Base-by-base conservation (phyloP, 2,113 vertebrate species). In the Datnioides undecimradiatus region DNA sequence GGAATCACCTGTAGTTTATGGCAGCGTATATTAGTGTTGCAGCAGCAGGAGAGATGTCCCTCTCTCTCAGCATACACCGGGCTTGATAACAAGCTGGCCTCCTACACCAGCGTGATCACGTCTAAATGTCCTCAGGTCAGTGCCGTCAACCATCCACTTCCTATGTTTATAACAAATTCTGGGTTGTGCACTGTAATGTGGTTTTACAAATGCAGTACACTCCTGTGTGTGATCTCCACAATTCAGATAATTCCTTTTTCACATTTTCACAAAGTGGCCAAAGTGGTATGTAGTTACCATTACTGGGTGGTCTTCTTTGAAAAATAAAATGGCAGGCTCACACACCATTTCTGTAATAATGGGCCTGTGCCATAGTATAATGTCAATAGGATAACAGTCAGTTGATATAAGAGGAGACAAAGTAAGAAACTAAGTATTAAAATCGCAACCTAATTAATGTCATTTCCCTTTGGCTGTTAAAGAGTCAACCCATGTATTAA, bases 241-340 rank as follows among this genome's bases (percentile, higher is more conserved):
- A 75, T 86, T 76, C 79, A 71, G 69, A 81, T 91, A 84, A 89
- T 91, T 85, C 52, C 79, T 76, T 85, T 85, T 86, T 36, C 88
- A 91, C 81, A 83, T 92, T 91, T 91, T 83, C 73, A 45, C 82
- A 84, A 91, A 93, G 87, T 90, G 84, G 65, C 85, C 64, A 83
- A 90, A 92, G 84, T 91, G 90, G 88, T 82, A 84, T 87, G 87
- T 86, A 85, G 86, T 88, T 91, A 41, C 90, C 66, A 88, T 89
- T 83, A 90, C 75, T 65, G 75, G 71, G 75, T 59, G 59, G 73
- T 71, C 79, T 78, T 77, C 62, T 62, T 67, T 77, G 70, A 76
- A 62, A 78, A 83, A 83, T 85, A 80, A 90, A 91, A 92, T 92
- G 89, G 92, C 84, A 72, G 63, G 48, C 88, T 91, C 67, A 82